Evolutionary conservation across 1,140 invertebrate genomes (phyloP).

Genomic region (Theocolax elegans): DNA sequence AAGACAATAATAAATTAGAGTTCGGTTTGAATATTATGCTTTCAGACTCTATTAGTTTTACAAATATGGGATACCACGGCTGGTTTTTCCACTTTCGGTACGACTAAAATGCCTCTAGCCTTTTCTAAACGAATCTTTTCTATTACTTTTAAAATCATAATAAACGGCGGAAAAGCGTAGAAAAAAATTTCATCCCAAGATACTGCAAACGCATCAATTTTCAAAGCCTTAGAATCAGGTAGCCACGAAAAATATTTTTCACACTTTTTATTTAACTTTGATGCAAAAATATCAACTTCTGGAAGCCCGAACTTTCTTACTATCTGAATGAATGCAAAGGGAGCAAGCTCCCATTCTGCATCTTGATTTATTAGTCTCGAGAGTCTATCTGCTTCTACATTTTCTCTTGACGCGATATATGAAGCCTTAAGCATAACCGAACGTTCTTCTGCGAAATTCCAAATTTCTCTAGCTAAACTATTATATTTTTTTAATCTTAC

Average conservation of each 20-base stretch:
- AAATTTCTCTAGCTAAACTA: conserved; percentile 16
- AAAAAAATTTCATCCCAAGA: conserved; percentile 22
- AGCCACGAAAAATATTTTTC: conserved; percentile 45
- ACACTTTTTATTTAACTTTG: conserved; percentile 45
- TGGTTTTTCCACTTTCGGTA: not conserved
- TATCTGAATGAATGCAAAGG: conserved; percentile 30
- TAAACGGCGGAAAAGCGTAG: conserved; percentile 40
- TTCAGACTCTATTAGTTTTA: not conserved
- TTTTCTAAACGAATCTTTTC: not conserved
- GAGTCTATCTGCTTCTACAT: conserved; percentile 43
- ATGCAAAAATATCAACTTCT: conserved; percentile 49
- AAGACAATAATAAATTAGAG: conserved; percentile 44
- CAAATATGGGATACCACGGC: conserved; percentile 32
- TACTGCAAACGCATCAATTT: conserved; percentile 44
- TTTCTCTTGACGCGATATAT: conserved; percentile 43
- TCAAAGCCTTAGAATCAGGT: conserved; percentile 35
- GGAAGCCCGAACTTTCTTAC: conserved; percentile 45
- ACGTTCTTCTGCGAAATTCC: conserved; percentile 45
- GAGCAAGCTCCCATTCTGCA: conserved; percentile 40
- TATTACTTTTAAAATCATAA: not conserved
- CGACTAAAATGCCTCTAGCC: conserved; percentile 3
- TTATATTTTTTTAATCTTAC: conserved; percentile 33
- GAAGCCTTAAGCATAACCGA: conserved; percentile 30
- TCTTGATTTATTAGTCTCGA: conserved; percentile 45
- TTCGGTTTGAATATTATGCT: conserved; percentile 35